Evolutionary conservation across 2,113 vertebrate genomes (phyloP).

Genomic region (Saccopteryx leptura): DNA sequence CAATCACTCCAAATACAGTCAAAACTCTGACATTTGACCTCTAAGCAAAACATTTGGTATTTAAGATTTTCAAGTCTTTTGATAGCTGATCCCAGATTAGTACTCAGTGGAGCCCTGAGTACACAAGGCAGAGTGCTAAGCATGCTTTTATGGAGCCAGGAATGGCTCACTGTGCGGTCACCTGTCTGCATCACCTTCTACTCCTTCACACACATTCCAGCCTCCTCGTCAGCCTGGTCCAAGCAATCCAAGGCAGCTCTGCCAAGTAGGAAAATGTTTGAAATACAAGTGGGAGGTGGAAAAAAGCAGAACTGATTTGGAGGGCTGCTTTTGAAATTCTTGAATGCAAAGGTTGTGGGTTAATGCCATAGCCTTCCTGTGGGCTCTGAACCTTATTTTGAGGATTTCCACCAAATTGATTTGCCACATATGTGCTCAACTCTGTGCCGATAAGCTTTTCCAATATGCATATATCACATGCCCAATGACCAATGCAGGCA

Average conservation of each 20-base stretch:
- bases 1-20: conserved; percentile 45
- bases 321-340: conserved; percentile 43
- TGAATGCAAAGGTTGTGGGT: background rate
- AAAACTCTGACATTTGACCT: conserved; percentile 59
- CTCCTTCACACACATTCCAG: conserved; percentile 64
- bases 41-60: conserved; percentile 66
- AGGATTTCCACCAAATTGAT: background rate
- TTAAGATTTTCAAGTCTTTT: conserved; percentile 65
- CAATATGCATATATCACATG: accelerated
- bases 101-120: conserved; percentile 52
- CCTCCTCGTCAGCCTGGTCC: conserved; percentile 48
- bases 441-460: background rate
- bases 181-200: background rate
- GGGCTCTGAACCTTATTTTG: background rate
- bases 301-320: conserved; percentile 1
- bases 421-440: background rate
- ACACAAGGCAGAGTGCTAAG: background rate
- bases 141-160: conserved; percentile 58
- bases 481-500: background rate
- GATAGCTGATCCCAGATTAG: conserved; percentile 67
- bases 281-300: background rate
- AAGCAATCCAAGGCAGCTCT: background rate
- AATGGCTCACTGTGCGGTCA: conserved; percentile 42
- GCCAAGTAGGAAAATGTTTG: conserved; percentile 60
- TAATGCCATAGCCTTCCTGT: background rate